Evolutionary conservation across 2,113 vertebrate genomes (phyloP).

Genomic region (Papio anubis): DNA sequence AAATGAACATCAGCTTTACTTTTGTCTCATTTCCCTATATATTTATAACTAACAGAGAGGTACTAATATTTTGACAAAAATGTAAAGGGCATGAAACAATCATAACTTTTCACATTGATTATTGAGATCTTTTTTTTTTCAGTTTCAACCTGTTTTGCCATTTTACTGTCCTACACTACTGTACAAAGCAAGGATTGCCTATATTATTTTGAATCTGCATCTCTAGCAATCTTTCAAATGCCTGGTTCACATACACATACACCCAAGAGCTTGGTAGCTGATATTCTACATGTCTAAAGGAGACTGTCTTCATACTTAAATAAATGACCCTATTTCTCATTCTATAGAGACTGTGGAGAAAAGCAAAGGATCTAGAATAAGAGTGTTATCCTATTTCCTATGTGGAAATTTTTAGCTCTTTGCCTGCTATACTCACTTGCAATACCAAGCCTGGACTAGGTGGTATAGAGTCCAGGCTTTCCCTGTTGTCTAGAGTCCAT

Average conservation of each 20-base stretch:
- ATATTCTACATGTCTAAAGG: neutral
- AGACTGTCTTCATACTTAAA: neutral
- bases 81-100: neutral
- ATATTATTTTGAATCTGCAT: neutral
- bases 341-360: neutral
- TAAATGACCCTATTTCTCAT: neutral
- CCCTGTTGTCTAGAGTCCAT: neutral
- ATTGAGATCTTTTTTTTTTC: neutral
- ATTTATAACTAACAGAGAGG: neutral
- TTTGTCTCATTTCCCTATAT: neutral
- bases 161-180: neutral
- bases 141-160: neutral
- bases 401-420: conserved; percentile 14
- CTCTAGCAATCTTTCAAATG: neutral
- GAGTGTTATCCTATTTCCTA: neutral
- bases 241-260: neutral
- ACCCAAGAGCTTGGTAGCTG: neutral
- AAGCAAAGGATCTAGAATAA: neutral
- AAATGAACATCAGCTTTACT: neutral
- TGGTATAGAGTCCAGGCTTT: neutral
- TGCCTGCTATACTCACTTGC: neutral
- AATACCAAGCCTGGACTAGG: neutral
- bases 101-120: neutral
- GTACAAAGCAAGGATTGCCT: neutral
- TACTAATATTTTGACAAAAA: conserved; percentile 12